Evolutionary conservation across 2,797 vertebrate species (phyloP), one percentile per base, ranked within the genome.

Genomic region (Podargus strigoides): DNA sequence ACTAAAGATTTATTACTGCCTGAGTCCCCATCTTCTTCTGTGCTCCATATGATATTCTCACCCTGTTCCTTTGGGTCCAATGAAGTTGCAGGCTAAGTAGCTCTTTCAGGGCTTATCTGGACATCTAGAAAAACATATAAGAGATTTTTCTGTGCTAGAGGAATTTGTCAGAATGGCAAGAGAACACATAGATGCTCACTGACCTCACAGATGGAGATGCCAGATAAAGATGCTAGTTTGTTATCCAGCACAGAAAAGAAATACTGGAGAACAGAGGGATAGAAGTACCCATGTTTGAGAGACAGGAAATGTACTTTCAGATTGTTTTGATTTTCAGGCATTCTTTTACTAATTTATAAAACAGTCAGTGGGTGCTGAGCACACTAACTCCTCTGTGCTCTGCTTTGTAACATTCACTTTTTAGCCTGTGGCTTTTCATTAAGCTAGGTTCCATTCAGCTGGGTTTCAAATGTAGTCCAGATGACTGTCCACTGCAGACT

Each of bases 401-500:
- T 58, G 66, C 81, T 95, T 95, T 73, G 32, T 85, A 95, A 92
- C 63, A 72, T 91, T 96, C 78, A 66, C 39, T 64, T 93, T 85
- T 94, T 91, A 79, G 60, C 80, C 64, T 90, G n/a, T 88, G 59
- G 60, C 27, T 81, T 95, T 95, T 96, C 76, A 67, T 94, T 81
- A 78, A 84, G 46, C 4, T 39, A 67, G 79, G 74, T 93, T 97
- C 69, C 74, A 82, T 82, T 84, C 74, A 67, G 26, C 37, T 93
- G n/a, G 26, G 37, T 70, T 89, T 96, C 76, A 93, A 87, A 89
- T 69, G 63, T 46, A 59, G 53, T 73, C 82, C 89, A 93, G 89
- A 90, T 93, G 60, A 96, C 85, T 82, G 87, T 85, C 96, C 91
- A 86, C 67, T 90, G 62, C 44, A 93, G 85, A 56, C 75, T 94